Percentiles rank a stretch among this genome's conserved stretches.
These are phyloP conservation scores for Peromyscus eremicus DNA, from an alignment of 2,797 vertebrate species.

Conservation along the genomic window DNA sequence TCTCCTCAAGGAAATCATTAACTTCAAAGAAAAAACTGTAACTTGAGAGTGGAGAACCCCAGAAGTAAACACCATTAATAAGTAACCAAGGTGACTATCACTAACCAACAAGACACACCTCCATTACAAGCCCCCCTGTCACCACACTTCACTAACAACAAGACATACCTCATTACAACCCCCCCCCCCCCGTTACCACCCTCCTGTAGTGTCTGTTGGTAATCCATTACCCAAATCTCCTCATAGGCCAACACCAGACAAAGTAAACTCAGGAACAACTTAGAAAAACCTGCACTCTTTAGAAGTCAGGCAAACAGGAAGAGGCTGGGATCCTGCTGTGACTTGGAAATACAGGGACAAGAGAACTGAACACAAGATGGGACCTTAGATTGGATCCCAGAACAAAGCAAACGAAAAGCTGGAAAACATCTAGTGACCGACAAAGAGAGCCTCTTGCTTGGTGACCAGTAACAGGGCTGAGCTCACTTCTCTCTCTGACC, in stretches of 20 bases:
- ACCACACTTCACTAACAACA: neutral
- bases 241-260: neutral
- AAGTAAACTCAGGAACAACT: neutral
- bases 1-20: neutral
- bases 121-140: neutral
- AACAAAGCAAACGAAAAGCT: neutral
- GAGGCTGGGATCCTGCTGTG: neutral
- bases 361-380: neutral
- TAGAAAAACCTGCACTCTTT: neutral
- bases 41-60: neutral
- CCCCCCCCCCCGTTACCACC: no score
- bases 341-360: no score
- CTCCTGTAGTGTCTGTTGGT: neutral
- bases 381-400: neutral
- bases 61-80: neutral
- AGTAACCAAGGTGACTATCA: neutral
- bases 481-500: neutral
- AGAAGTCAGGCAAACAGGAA: neutral
- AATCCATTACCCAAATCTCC: neutral
- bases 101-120: no score
- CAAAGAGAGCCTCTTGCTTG: neutral
- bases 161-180: neutral
- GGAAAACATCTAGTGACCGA: neutral
- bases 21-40: neutral
- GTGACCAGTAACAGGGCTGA: accelerated